These are phyloP conservation scores for Oryzaephilus surinamensis DNA, from an alignment of 1,140 invertebrate genomes.

Conservation along the genomic window DNA sequence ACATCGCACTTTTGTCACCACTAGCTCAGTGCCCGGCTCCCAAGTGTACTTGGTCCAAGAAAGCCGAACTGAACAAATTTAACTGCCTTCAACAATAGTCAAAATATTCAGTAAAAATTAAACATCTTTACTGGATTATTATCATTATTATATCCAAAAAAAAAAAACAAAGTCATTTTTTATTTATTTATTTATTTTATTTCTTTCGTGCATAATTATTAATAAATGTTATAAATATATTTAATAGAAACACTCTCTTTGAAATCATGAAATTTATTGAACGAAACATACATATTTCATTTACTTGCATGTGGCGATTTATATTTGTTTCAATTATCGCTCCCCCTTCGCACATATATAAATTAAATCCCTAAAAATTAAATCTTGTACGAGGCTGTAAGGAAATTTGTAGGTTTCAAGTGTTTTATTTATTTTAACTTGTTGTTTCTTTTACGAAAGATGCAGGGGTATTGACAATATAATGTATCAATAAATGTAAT, in stretches of 20 bases:
- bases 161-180: constrained; percentile 8
- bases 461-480: constrained; percentile 15
- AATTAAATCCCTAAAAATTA: too few species aligned
- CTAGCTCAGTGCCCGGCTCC: constrained; percentile 72
- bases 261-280: constrained; percentile 10
- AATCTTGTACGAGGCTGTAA: constrained; percentile 11
- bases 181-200: constrained; percentile 14
- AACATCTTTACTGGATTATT: constrained; percentile 1
- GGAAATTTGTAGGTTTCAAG: constrained; percentile 20
- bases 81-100: constrained; percentile 10
- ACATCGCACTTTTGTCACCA: constrained; percentile 90
- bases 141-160: neutral
- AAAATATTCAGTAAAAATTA: neutral
- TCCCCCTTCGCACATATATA: constrained; percentile 5
- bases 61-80: constrained; percentile 38
- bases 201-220: constrained; percentile 19
- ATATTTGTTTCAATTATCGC: constrained; percentile 16
- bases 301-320: constrained; percentile 10
- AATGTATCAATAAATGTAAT: constrained; percentile 26
- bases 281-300: constrained; percentile 18
- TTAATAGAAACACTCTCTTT: constrained; percentile 16
- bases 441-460: constrained; percentile 13
- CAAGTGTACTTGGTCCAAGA: constrained; percentile 82
- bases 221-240: constrained; percentile 12
- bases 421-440: constrained; percentile 1